A percentile compares a stretch with the other conserved stretches of the same genome.
phyloP scores from a whole-genome alignment of 2,113 vertebrate genomes.

The Mus pahari region DNA sequence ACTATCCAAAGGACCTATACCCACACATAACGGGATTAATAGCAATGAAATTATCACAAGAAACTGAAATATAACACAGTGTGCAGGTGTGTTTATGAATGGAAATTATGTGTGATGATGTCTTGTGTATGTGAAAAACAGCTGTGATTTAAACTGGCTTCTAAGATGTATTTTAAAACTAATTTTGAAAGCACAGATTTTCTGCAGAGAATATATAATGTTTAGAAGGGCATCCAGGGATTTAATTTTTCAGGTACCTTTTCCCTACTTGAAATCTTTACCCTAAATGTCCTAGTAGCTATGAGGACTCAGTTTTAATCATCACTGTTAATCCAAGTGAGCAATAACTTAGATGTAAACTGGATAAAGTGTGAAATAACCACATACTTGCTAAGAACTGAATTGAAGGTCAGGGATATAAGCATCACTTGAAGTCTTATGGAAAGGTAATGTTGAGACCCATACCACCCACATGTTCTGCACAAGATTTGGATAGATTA shows the following conservation, averaged over 20 bases:
- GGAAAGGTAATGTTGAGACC: background rate
- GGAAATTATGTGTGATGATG: constrained; percentile 1
- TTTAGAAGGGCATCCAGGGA: background rate
- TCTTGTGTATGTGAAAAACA: background rate
- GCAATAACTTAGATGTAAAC: background rate
- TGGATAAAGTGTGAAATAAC: background rate
- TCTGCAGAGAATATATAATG: background rate
- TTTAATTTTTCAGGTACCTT: constrained; percentile 22
- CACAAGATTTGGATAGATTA: background rate
- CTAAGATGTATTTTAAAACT: background rate
- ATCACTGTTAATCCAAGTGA: background rate
- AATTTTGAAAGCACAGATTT: background rate
- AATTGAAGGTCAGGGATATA: background rate
- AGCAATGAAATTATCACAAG: background rate
- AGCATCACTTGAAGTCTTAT: background rate
- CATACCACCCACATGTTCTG: background rate
- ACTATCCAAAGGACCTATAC: background rate
- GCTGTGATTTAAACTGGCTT: background rate
- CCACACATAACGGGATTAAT: background rate
- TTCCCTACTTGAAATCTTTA: background rate
- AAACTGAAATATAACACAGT: background rate
- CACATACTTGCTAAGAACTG: background rate
- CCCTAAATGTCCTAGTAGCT: background rate
- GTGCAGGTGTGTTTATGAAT: background rate
- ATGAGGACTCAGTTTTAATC: background rate